These are phyloP conservation scores for Pseudorhiza aurosa DNA, from an alignment of 30 jellyfish, hydroid and myxozoan genomes.

Conservation along the genomic window DNA sequence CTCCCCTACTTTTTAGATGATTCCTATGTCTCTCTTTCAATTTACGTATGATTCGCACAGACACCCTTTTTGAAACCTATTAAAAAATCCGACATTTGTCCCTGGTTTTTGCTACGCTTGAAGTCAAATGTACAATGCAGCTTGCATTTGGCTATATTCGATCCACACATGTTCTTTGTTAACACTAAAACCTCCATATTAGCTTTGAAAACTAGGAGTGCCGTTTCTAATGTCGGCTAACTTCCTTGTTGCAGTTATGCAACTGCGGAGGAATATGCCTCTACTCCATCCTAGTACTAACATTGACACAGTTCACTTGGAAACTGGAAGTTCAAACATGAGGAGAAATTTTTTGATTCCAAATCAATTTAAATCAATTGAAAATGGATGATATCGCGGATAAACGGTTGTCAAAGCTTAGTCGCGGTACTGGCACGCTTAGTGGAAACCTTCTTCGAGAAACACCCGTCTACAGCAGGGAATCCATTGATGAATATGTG, in stretches of 20 bases:
- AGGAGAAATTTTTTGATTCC: neutral
- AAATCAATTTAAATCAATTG: neutral
- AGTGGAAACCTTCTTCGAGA: conserved; percentile 67
- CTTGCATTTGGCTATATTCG: too few species aligned
- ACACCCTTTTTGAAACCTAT: too few species aligned
- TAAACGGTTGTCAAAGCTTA: conserved; percentile 55
- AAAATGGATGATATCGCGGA: conserved; percentile 64
- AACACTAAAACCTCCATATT: too few species aligned
- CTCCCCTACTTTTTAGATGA: too few species aligned
- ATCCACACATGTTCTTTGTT: too few species aligned
- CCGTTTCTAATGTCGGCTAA: too few species aligned
- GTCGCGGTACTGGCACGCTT: conserved; percentile 66
- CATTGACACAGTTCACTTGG: conserved; percentile 34
- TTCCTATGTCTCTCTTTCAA: too few species aligned
- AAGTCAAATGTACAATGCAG: too few species aligned
- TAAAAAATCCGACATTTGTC: too few species aligned
- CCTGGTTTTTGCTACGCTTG: too few species aligned
- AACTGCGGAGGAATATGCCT: conserved; percentile 8
- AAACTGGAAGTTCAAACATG: conserved; percentile 63
- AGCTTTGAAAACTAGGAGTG: neutral
- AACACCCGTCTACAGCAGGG: conserved; percentile 51
- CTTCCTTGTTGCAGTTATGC: too few species aligned
- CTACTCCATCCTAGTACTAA: neutral
- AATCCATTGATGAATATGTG: conserved; percentile 30
- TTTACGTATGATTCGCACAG: too few species aligned